Base-by-base conservation (phyloP, 2,797 vertebrate genomes). In the Chaunax sp. region DNA sequence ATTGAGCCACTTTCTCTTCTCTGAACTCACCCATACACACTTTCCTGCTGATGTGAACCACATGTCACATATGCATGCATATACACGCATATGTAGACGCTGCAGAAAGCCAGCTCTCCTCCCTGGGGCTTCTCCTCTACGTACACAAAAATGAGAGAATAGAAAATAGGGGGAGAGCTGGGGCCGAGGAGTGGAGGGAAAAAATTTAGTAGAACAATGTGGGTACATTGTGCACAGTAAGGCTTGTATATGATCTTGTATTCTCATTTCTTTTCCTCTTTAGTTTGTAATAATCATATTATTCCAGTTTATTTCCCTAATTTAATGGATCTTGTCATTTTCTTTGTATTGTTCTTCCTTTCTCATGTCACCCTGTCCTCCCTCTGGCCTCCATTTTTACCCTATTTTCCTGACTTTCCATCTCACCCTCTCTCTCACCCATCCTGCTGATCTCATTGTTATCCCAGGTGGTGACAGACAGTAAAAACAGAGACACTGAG, bases 1-100 rank as follows among this genome's bases (percentile, higher is more conserved):
- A 58, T 55, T 69, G 38, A 52, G 46, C 9, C 30, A 59, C 20
- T 72, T 76, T 75, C 62, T 78, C 55, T 59, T 44, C 66, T 75
- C 18, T 28, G 19, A n/a, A 59, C 64, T 56, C 53, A 72, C 8
- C 44, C 49, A 40, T 61, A 69, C 37, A 43, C 49, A 67, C 25
- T 43, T 75, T 83, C 63, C 67, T 83, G 71, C 78, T 90, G 80
- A 89, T 91, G 75, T 78, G 67, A 90, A 91, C 87, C 85, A 87
- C 82, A 89, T 90, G 84, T 87, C 66, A 68, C 62, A 65, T 68
- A 71, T 14, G 14, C 60, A 75, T 3, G 6, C 58, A 59, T 26
- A 33, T n/a, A 20, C 33, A 47, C 45, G 38, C 62, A 50, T 7
- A 55, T 20, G 50, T 2, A 64, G 18, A 46, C 58, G 10, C 66